Percentiles rank a stretch among this genome's conserved stretches.
phyloP scores from a whole-genome alignment of 2,888 invertebrate genomes.

The Idaea straminata region DNA sequence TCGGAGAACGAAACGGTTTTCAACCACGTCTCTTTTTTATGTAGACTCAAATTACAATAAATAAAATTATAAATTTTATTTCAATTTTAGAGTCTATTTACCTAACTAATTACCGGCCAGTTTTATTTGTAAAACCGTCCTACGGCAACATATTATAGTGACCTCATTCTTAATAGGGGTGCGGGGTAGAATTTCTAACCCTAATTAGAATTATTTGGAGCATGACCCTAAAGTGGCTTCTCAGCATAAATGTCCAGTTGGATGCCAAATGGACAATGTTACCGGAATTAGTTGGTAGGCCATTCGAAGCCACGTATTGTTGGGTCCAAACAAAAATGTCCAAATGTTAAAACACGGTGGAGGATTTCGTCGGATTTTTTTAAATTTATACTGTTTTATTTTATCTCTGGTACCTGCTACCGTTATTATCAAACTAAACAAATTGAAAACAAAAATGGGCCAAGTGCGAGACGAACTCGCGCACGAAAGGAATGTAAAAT shows the following conservation, averaged over 20 bases:
- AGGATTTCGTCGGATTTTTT: background rate
- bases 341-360: background rate
- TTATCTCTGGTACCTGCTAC: no score
- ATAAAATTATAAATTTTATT: slow-evolving; percentile 14
- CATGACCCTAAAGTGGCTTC: slow-evolving; percentile 43
- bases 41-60: no score
- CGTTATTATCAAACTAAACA: no score
- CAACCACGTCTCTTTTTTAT: background rate
- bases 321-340: background rate
- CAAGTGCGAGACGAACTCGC: no score
- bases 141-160: slow-evolving; percentile 14
- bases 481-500: no score
- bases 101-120: slow-evolving; percentile 12
- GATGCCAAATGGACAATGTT: slow-evolving; percentile 47
- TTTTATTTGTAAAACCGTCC: slow-evolving; percentile 26
- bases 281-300: slow-evolving; percentile 30
- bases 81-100: slow-evolving; percentile 11
- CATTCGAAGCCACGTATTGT: slow-evolving; percentile 26
- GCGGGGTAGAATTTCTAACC: slow-evolving; percentile 41
- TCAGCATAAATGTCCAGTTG: slow-evolving; percentile 37
- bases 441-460: no score
- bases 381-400: no score
- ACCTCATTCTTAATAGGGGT: slow-evolving; percentile 34
- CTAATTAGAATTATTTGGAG: slow-evolving; percentile 50
- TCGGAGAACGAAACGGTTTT: no score